Conservation (phyloP, 2,797 vertebrate species). For the Sebastes hopkinsi region DNA sequence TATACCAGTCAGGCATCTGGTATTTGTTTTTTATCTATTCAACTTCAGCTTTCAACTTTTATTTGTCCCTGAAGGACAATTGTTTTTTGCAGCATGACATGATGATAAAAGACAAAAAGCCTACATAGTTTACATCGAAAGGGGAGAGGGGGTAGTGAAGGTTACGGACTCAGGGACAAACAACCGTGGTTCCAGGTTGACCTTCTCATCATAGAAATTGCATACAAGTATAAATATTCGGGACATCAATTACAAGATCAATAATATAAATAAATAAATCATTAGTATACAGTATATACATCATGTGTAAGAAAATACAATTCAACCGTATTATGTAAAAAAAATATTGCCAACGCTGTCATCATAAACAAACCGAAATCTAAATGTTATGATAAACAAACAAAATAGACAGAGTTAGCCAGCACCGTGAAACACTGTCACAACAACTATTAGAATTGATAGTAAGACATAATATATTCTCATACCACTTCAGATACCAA, state of each 20-base stretch:
- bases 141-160: background rate
- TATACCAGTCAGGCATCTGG: background rate
- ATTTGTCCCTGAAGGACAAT: background rate
- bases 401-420: background rate
- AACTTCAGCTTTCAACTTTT: background rate
- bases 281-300: too few relatives aligned
- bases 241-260: too few relatives aligned
- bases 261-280: too few relatives aligned
- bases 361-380: background rate
- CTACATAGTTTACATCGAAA: background rate
- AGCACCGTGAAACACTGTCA: background rate
- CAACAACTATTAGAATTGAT: background rate
- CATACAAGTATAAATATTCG: too few relatives aligned
- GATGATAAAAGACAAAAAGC: background rate
- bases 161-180: too few relatives aligned
- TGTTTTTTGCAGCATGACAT: background rate
- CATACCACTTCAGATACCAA: background rate
- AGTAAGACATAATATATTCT: background rate
- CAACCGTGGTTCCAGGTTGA: too few relatives aligned
- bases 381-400: background rate
- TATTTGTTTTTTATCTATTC: background rate
- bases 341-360: background rate
- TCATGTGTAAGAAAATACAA: background rate
- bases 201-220: too few relatives aligned
- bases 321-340: background rate